Percentiles rank a stretch among this genome's conserved stretches.
Evolutionary conservation across 2,113 vertebrate genomes (phyloP).

Genomic region (Lepus timidus): DNA sequence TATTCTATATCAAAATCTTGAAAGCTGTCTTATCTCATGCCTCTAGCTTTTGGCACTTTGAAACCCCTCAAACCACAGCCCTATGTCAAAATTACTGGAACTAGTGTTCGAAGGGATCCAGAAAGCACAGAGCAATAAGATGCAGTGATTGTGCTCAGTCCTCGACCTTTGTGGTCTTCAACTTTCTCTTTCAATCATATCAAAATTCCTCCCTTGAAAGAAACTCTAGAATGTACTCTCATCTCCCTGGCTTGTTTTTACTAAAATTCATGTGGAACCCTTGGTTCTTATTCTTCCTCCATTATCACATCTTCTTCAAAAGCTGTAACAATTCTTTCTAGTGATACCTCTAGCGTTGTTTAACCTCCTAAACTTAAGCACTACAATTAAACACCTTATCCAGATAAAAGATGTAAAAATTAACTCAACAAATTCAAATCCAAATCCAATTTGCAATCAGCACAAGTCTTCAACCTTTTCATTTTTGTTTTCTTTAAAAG

Average conservation of each 20-base stretch:
- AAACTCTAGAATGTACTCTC: neutral
- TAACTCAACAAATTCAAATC: slow-evolving; percentile 37
- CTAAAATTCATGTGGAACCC: neutral
- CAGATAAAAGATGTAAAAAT: neutral
- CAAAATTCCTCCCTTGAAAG: neutral
- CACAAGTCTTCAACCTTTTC: neutral
- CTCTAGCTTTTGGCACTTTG: neutral
- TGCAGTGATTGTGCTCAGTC: neutral
- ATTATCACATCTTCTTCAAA: neutral
- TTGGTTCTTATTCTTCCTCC: neutral
- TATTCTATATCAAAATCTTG: neutral
- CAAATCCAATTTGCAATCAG: neutral
- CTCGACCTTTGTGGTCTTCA: neutral
- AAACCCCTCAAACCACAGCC: neutral
- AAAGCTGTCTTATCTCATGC: neutral
- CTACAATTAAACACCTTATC: neutral
- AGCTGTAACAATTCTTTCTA: neutral
- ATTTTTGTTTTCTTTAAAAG: too few species aligned
- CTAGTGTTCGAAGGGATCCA: neutral
- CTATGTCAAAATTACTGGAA: neutral
- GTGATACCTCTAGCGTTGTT: neutral
- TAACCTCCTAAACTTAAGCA: neutral
- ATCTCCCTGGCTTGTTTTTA: neutral
- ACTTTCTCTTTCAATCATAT: neutral
- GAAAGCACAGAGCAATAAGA: neutral